Evolutionary conservation across 2,113 vertebrate genomes (phyloP), one percentile per base, ranked within the genome.

Genomic region (Epinephelus fuscoguttatus): DNA sequence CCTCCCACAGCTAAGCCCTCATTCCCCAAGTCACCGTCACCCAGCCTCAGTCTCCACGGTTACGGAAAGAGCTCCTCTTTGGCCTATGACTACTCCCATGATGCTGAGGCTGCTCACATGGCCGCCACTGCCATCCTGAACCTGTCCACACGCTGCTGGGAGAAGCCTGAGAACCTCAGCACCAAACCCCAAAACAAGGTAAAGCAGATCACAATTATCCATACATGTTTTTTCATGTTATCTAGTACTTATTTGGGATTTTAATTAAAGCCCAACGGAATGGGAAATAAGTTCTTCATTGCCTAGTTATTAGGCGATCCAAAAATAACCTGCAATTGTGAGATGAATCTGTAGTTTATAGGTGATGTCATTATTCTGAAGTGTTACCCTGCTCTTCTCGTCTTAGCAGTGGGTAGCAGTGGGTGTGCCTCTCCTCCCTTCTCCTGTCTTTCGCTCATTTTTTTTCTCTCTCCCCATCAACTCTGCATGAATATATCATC

Each of bases 71-170:
- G 94, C 94, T 85, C 96, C 77, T 84, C 96, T 68, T 86, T 95
- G 94, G 84, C 92, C 70, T 99, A 99, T 2, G 98, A 99, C 94
- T 99, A 98, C 85, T 95, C 97, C 56, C 98, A 99, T 0, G 98
- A 99, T 0, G 98, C 97, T 0, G 98, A 99, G 95, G 98, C 98
- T 0, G 98, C 98, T 0, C 98, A 99, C 95, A 99, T 99, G 98
- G 98, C 98, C 0, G 98, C 98, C 90, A 99, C 98, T 0, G 98
- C 98, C 93, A 99, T 99, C 94, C 95, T 99, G 84, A 99, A 99
- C 94, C 97, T 99, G 89, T 99, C 98, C 76, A 99, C 98, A 0
- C 97, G 98, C 84, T 99, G 98, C 94, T 99, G 98, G 98, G 98
- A 99, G 86, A 98, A 96, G 94, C 98, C 98, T 0, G 98, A 99